Conservation (phyloP, 2,888 invertebrate species). For the Mimas tiliae region DNA sequence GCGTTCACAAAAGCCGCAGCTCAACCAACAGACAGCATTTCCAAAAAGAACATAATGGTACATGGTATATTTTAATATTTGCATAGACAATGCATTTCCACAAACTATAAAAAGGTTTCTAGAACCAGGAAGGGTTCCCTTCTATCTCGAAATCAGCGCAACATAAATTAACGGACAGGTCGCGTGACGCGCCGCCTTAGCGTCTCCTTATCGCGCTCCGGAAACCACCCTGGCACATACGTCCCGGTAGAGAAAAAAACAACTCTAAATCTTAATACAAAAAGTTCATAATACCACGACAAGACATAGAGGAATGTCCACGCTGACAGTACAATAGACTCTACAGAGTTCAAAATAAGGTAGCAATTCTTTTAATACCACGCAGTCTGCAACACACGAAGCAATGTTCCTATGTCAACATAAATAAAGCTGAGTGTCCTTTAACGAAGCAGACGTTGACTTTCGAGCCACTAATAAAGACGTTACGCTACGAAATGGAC, state of each 20-base stretch:
- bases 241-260: slow-evolving; percentile 56
- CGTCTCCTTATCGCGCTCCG: slow-evolving; percentile 80
- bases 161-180: slow-evolving; percentile 83
- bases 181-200: slow-evolving; percentile 81
- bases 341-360: slow-evolving; percentile 45
- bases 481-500: slow-evolving; percentile 59
- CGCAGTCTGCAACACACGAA: slow-evolving; percentile 39
- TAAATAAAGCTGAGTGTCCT: slow-evolving; percentile 84
- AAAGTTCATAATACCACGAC: slow-evolving; percentile 63
- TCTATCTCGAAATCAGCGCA: slow-evolving; percentile 80
- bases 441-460: slow-evolving; percentile 82
- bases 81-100: slow-evolving; percentile 57
- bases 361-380: neutral
- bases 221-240: slow-evolving; percentile 61
- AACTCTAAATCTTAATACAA: slow-evolving; percentile 50
- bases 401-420: slow-evolving; percentile 81
- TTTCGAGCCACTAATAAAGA: slow-evolving; percentile 73
- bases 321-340: slow-evolving; percentile 55
- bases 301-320: slow-evolving; percentile 41
- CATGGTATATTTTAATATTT: slow-evolving; percentile 45
- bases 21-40: neutral
- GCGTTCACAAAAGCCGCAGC: neutral
- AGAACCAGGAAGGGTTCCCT: slow-evolving; percentile 58
- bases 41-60: neutral
- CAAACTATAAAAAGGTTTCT: slow-evolving; percentile 54